Evolutionary conservation across 2,888 invertebrate species (phyloP).

Genomic region (Noctua janthina): DNA sequence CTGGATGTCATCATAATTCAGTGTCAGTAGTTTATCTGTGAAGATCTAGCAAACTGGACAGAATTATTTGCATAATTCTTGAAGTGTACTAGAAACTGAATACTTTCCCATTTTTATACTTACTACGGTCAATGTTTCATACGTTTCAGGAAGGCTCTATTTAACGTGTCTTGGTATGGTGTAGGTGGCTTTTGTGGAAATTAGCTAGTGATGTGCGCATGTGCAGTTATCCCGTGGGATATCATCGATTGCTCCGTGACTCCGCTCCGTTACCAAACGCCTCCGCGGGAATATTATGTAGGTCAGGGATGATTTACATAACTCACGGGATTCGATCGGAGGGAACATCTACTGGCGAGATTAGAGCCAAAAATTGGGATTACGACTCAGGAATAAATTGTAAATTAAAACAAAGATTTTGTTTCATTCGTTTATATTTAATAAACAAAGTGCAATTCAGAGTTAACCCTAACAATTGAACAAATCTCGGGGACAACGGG

Average conservation of each 20-base stretch:
- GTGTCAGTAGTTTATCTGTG: neutral
- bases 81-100: neutral
- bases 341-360: conserved; percentile 4
- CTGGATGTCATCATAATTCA: neutral
- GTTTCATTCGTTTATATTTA: conserved; percentile 91
- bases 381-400: neutral
- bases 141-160: conserved; percentile 21
- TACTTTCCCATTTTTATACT: conserved; percentile 8
- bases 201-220: conserved; percentile 79
- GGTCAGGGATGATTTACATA: conserved; percentile 82
- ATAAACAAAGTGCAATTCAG: conserved; percentile 91
- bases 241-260: conserved; percentile 85
- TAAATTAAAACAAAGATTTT: conserved; percentile 75
- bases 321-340: conserved; percentile 31
- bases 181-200: conserved; percentile 38
- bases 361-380: conserved; percentile 9
- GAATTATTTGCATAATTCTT: neutral
- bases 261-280: conserved; percentile 71
- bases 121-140: neutral
- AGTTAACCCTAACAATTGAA: conserved; percentile 90
- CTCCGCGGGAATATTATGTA: conserved; percentile 79
- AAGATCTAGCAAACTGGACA: neutral
- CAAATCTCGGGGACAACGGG: conserved; percentile 85
- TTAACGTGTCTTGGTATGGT: conserved; percentile 21
- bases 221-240: conserved; percentile 88